A percentile compares a stretch with the other conserved stretches of the same genome.
Evolutionary conservation across 2,113 vertebrate genomes (phyloP).

Genomic region (Toxostoma redivivum): DNA sequence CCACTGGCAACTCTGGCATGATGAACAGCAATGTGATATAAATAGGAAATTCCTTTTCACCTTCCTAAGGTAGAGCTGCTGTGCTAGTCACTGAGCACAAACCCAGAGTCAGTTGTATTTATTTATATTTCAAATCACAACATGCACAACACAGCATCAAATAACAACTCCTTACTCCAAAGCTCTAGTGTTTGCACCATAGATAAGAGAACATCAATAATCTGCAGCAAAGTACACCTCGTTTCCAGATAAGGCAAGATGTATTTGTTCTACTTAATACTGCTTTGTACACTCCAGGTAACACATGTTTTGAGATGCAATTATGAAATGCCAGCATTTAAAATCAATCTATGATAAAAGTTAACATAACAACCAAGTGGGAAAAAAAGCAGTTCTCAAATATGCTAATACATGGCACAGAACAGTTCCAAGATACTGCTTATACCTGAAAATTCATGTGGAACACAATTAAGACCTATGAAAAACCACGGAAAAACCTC

Average conservation of each 20-base stretch:
- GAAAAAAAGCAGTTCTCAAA: background rate
- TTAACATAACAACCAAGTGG: background rate
- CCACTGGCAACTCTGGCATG: background rate
- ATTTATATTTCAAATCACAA: background rate
- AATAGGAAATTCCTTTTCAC: background rate
- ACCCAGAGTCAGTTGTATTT: background rate
- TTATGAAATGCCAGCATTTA: background rate
- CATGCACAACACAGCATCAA: background rate
- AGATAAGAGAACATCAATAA: background rate
- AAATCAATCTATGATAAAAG: background rate
- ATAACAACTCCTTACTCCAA: background rate
- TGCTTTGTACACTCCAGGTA: background rate
- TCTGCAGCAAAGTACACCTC: background rate
- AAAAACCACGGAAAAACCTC: background rate
- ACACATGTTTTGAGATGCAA: background rate
- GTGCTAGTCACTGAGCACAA: background rate
- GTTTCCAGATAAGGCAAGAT: background rate
- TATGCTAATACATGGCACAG: accelerated
- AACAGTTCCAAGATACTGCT: background rate
- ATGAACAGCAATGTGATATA: background rate
- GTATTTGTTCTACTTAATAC: background rate
- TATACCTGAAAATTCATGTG: background rate
- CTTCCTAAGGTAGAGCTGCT: background rate
- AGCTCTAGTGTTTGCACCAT: background rate
- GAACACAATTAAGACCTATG: background rate